These are phyloP conservation scores for Chrysolina oricalcia DNA, from an alignment of 2,888 invertebrate species.

Conservation along the genomic window DNA sequence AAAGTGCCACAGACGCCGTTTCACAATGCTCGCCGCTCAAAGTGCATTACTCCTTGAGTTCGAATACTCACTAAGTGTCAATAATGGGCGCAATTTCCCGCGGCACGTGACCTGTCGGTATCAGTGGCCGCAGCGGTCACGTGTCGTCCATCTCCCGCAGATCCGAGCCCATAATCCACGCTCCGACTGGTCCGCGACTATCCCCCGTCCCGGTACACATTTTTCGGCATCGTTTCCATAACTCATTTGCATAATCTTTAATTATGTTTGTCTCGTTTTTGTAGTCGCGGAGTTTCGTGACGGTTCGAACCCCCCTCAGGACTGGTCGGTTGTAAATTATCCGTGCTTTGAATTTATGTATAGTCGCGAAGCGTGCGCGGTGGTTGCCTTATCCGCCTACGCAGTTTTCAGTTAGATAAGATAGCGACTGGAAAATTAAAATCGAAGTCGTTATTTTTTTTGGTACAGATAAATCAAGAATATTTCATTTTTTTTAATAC, in stretches of 20 bases:
- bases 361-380: too few species aligned
- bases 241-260: constrained; percentile 18
- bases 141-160: constrained; percentile 68
- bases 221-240: constrained; percentile 13
- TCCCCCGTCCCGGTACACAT: background rate
- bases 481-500: too few species aligned
- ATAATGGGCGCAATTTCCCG: constrained; percentile 41
- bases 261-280: constrained; percentile 15
- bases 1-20: too few species aligned
- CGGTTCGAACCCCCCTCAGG: background rate
- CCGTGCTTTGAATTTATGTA: too few species aligned
- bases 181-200: constrained; percentile 35
- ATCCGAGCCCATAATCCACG: constrained; percentile 61
- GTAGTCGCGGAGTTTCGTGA: background rate
- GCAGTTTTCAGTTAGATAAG: too few species aligned
- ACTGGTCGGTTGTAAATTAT: too few species aligned
- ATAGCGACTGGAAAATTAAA: too few species aligned
- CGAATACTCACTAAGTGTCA: constrained; percentile 25
- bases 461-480: too few species aligned
- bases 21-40: too few species aligned
- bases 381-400: too few species aligned
- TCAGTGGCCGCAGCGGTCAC: constrained; percentile 70
- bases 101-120: constrained; percentile 70
- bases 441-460: too few species aligned
- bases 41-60: constrained; percentile 12